Evolutionary conservation across 2,888 invertebrate genomes (phyloP), one percentile per base, ranked within the genome.

Genomic region (Pollenia amentaria): DNA sequence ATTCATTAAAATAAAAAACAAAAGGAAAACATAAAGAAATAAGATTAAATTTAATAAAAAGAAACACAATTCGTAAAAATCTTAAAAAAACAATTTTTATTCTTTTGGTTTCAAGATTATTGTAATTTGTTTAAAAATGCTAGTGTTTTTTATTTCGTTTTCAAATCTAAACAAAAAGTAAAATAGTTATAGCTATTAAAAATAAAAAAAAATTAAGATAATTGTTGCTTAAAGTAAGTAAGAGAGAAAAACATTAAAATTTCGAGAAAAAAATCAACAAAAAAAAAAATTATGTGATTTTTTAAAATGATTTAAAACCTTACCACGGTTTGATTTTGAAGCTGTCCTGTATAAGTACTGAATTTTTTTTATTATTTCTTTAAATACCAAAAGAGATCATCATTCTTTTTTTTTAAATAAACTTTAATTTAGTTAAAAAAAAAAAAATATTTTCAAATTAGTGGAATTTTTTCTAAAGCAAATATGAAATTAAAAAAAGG

Each of bases 11-110:
- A 53, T 65, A 46, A 21, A 40, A 70, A 64, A 64, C 14, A n/a
- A 70, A 51, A n/a, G 48, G 42, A 64, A 72, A 78, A 48, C 46
- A 55, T 70, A 77, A 85, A 72, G 40, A 75, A 82, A 82, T 69
- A 82, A 64, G 46, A 80, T 77, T 77, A 81, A 81, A 57, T 60
- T 65, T 62, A 83, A 83, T 72, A 65, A 79, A 80, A 82, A 69
- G 44, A 51, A 48, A 48, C 3, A 67, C 3, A 73, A 81, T 44
- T 65, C 73, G 46, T 57, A 72, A 83, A 73, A 76, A 69, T 81
- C 42, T 60, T 9, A 65, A 44, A 83, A 16, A 67, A 67, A 42
- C 2, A 38, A 18, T 44, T 9, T 62, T 16, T 53, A 29, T 70
- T 40, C 42, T 53, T 69, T 57, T 38, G 12, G 67, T 69, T 67